Conservation (phyloP, 2,113 vertebrate species). For the Tragulus kanchil region DNA sequence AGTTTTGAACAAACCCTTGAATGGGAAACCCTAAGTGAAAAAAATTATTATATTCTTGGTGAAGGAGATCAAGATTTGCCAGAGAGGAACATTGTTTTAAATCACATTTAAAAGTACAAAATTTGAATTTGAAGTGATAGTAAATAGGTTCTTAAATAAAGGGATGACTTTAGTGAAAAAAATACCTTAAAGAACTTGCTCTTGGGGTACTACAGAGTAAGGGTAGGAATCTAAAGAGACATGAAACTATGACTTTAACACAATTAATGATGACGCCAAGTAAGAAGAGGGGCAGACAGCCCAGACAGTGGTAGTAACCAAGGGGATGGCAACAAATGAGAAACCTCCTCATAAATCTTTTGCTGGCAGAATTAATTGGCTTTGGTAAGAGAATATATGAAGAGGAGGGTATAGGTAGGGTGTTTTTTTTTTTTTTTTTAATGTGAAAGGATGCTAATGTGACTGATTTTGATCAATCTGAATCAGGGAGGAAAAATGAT, state of each 20-base stretch:
- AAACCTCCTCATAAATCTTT: not conserved
- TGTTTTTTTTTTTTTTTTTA: slow-evolving; percentile 3
- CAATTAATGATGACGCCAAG: not conserved
- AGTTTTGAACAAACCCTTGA: not conserved
- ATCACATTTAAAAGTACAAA: slow-evolving; percentile 37
- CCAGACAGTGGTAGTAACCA: not conserved
- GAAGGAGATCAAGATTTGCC: not conserved
- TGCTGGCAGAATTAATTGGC: not conserved
- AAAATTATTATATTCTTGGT: not conserved
- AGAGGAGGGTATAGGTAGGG: not conserved
- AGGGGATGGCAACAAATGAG: not conserved
- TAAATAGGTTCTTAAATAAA: slow-evolving; percentile 25
- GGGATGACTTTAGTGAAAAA: not conserved
- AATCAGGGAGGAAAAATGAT: not conserved
- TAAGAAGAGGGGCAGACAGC: not conserved
- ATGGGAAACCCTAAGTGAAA: not conserved
- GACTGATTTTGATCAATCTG: not conserved
- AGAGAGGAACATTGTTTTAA: slow-evolving; percentile 12
- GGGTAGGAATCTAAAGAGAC: not conserved
- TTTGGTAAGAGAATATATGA: not conserved
- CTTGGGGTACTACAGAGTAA: not conserved
- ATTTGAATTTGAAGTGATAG: not conserved
- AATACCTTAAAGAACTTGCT: not conserved
- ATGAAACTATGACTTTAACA: not conserved
- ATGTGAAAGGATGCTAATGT: not conserved